phyloP scores from a whole-genome alignment of 2,113 vertebrate species.

The Xenopus tropicalis region DNA sequence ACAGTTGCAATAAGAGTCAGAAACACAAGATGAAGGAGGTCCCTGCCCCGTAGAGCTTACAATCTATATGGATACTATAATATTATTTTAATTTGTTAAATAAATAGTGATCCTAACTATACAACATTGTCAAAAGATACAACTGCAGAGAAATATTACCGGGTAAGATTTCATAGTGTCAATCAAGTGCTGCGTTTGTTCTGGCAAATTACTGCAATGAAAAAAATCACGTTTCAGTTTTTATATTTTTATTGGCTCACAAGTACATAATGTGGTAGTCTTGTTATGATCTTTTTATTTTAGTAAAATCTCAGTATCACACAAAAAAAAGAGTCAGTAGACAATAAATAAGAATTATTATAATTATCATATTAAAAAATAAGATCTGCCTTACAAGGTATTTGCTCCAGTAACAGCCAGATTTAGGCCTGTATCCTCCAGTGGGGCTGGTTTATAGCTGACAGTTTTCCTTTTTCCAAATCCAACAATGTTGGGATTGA shows the following conservation, averaged over 20 bases:
- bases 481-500: conserved; percentile 66
- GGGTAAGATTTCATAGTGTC: conserved; percentile 65
- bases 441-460: conserved; percentile 58
- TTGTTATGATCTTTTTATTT: too few species aligned
- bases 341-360: too few species aligned
- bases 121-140: background rate
- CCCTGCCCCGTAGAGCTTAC: too few species aligned
- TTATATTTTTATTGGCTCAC: background rate
- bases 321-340: too few species aligned
- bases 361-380: too few species aligned
- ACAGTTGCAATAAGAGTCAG: too few species aligned
- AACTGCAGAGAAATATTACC: conserved; percentile 49
- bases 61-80: too few species aligned
- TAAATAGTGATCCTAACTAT: background rate
- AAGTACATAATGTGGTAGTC: too few species aligned
- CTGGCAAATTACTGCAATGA: conserved; percentile 61
- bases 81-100: background rate
- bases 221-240: background rate
- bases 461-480: conserved; percentile 61
- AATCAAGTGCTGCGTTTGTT: conserved; percentile 67
- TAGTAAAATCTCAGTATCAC: too few species aligned
- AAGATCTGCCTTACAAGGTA: conserved; percentile 60
- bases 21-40: too few species aligned
- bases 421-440: conserved; percentile 70
- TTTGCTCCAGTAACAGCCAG: conserved; percentile 74